A percentile compares a stretch with the other conserved stretches of the same genome.
phyloP scores from a whole-genome alignment of 92 coral and sea anemone species.

The Siderastrea siderea region DNA sequence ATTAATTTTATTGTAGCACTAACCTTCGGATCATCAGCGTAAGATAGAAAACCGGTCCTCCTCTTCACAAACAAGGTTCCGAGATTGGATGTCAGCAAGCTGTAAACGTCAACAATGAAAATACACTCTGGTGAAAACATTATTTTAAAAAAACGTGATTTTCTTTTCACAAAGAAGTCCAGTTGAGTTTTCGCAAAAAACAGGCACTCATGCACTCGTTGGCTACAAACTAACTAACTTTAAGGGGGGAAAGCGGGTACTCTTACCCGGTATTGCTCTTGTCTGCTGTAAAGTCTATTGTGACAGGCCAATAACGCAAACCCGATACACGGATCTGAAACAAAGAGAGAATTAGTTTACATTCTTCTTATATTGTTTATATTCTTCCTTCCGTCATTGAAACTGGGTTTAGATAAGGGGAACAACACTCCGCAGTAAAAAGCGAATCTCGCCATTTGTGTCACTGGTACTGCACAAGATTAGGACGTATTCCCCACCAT shows the following conservation, averaged over 20 bases:
- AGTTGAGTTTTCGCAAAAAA: not conserved
- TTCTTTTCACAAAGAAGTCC: not conserved
- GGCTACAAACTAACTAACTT: too few species aligned
- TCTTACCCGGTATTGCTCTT: constrained; percentile 63
- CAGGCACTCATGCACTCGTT: not conserved
- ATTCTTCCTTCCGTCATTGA: not conserved
- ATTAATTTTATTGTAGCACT: not conserved
- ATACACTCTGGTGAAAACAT: not conserved
- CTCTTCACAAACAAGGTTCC: constrained; percentile 95
- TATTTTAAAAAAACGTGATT: not conserved
- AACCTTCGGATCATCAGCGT: constrained; percentile 96
- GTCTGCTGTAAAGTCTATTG: constrained; percentile 76
- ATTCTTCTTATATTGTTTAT: not conserved
- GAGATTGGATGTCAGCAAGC: constrained; percentile 63
- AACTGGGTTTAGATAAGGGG: not conserved
- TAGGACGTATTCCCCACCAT: too few species aligned
- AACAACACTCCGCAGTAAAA: too few species aligned
- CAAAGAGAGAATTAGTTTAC: not conserved
- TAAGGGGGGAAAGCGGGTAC: not conserved
- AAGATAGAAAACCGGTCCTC: constrained; percentile 88
- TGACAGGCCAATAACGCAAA: constrained; percentile 92
- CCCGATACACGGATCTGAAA: constrained; percentile 87
- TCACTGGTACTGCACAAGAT: too few species aligned
- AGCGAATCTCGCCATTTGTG: too few species aligned
- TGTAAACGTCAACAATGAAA: not conserved